Evolutionary conservation across 2,113 vertebrate genomes (phyloP).

Genomic region (Empidonax traillii): DNA sequence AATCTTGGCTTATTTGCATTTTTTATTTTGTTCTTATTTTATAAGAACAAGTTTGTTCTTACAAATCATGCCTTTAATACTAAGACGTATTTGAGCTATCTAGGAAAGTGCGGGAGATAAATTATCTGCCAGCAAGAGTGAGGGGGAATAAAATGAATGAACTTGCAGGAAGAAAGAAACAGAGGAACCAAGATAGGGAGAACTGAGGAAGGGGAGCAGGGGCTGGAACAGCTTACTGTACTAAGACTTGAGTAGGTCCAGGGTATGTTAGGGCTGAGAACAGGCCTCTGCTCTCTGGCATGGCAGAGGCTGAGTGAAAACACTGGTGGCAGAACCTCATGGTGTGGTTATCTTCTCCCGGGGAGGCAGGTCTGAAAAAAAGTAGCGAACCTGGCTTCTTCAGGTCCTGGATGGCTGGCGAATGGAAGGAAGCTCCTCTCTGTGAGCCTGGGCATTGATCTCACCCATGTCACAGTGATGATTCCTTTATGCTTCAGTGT

Average conservation of each 20-base stretch:
- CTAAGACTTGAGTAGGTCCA: not conserved
- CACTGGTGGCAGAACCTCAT: not conserved
- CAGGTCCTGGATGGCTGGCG: not conserved
- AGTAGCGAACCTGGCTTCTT: not conserved
- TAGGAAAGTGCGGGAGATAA: not conserved
- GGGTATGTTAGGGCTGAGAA: not conserved
- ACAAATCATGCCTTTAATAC: not conserved
- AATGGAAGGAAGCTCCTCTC: not conserved
- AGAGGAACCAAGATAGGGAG: not conserved
- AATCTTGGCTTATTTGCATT: not conserved
- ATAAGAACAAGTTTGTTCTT: not conserved
- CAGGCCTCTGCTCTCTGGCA: not conserved
- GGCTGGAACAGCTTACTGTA: not conserved
- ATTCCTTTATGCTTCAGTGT: not conserved
- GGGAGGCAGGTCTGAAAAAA: not conserved
- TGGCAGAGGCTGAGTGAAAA: not conserved
- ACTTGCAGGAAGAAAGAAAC: not conserved
- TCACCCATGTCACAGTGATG: accelerated
- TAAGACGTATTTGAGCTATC: not conserved
- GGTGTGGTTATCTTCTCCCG: not conserved
- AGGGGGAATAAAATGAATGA: not conserved
- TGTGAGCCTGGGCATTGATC: accelerated
- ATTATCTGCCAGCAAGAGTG: not conserved
- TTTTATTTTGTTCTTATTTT: not conserved
- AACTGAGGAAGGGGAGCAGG: not conserved